Conservation (phyloP, 2,888 invertebrate genomes). For the Hydrotaea cyrtoneurina region DNA sequence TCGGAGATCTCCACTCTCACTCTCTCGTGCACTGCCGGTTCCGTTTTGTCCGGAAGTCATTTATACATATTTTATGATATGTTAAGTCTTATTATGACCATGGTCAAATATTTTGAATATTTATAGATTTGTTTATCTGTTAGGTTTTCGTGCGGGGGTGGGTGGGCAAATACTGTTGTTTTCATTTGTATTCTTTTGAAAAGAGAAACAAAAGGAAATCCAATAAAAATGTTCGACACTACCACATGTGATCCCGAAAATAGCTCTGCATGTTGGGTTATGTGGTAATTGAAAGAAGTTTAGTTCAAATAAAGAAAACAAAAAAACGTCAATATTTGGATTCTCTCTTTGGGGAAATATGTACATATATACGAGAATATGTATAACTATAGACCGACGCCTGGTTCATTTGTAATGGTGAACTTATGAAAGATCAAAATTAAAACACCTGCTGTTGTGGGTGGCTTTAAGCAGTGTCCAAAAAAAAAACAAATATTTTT, state of each 20-base stretch:
- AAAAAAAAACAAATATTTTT: too few relatives aligned
- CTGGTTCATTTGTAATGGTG: too few relatives aligned
- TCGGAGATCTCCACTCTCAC: background rate
- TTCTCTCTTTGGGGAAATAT: too few relatives aligned
- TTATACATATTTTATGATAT: conserved; percentile 67
- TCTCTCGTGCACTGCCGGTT: background rate
- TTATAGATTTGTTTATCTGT: conserved; percentile 13
- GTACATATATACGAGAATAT: too few relatives aligned
- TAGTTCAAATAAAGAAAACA: too few relatives aligned
- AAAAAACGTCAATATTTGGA: too few relatives aligned
- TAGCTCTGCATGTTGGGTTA: background rate
- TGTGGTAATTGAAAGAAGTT: too few relatives aligned
- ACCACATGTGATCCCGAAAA: background rate
- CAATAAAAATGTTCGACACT: background rate
- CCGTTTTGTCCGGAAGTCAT: conserved; percentile 43
- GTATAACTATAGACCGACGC: too few relatives aligned
- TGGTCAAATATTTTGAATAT: conserved; percentile 42
- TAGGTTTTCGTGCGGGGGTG: background rate
- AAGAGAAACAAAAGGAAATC: background rate
- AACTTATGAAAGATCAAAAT: too few relatives aligned
- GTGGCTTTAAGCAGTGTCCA: too few relatives aligned
- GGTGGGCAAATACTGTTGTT: background rate
- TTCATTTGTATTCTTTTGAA: background rate
- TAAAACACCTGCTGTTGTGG: too few relatives aligned
- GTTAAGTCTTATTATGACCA: conserved; percentile 62